Evolutionary conservation across 1,140 invertebrate genomes (phyloP).

Genomic region (Microplitis mediator): DNA sequence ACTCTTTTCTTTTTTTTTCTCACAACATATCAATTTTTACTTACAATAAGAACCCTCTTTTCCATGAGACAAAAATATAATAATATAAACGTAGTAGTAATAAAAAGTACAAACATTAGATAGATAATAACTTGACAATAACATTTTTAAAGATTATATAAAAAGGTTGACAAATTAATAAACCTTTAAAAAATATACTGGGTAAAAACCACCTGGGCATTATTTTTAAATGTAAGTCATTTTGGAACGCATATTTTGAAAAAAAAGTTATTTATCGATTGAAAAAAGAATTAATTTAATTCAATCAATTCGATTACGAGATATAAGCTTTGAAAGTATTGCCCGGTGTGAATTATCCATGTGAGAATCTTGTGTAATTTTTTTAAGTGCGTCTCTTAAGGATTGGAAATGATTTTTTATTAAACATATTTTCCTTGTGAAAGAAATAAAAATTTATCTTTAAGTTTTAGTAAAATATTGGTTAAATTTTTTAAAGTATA

Average conservation of each 20-base stretch:
- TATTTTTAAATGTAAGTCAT: not conserved
- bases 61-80: not conserved
- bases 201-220: too few species aligned
- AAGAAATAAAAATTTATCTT: too few species aligned
- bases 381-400: too few species aligned
- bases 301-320: too few species aligned
- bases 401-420: too few species aligned
- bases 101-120: not conserved
- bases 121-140: not conserved
- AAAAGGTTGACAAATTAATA: not conserved
- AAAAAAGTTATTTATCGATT: too few species aligned
- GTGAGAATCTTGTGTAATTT: too few species aligned
- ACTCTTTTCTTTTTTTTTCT: not conserved
- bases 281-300: too few species aligned
- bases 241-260: not conserved
- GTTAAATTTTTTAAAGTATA: constrained; percentile 23
- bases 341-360: too few species aligned
- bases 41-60: not conserved
- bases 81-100: not conserved
- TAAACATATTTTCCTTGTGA: too few species aligned
- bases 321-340: too few species aligned
- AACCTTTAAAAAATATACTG: too few species aligned
- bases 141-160: not conserved
- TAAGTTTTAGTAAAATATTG: not conserved
- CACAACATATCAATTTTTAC: constrained; percentile 21